A percentile compares a stretch with the other conserved stretches of the same genome.
Evolutionary conservation across 2,113 vertebrate genomes (phyloP).

Genomic region (Oncorhynchus kisutch): DNA sequence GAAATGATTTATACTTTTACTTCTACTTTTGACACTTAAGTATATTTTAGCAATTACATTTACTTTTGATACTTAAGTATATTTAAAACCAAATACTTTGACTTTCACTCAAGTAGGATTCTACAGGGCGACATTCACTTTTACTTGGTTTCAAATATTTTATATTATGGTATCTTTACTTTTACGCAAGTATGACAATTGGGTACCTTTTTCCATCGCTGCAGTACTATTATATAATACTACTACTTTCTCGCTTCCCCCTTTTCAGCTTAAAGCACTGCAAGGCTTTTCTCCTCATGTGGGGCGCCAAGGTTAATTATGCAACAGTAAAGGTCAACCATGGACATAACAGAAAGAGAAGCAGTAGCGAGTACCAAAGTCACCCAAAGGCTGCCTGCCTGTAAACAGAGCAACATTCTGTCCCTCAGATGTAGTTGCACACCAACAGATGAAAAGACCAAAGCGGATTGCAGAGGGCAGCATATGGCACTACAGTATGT

Average conservation of each 20-base stretch:
- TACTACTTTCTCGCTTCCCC: neutral
- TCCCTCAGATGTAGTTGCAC: neutral
- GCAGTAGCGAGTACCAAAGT: neutral
- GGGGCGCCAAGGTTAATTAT: neutral
- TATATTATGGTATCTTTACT: too few relatives aligned
- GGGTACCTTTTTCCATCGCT: neutral
- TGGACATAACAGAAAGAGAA: neutral
- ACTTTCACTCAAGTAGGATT: too few relatives aligned
- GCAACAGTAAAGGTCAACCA: neutral
- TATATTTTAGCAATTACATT: too few relatives aligned
- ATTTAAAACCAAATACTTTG: too few relatives aligned
- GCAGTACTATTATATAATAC: neutral
- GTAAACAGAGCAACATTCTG: neutral
- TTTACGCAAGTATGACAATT: too few relatives aligned
- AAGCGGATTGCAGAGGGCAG: conserved; percentile 41
- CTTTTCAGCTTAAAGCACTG: neutral
- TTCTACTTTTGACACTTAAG: too few relatives aligned
- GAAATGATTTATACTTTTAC: too few relatives aligned
- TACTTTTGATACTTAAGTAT: too few relatives aligned
- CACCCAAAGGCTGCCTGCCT: neutral
- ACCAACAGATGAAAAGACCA: conserved; percentile 46
- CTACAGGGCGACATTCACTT: too few relatives aligned
- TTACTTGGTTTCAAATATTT: too few relatives aligned
- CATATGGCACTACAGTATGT: conserved; percentile 54
- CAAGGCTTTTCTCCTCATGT: neutral